Evolutionary conservation across 2,888 invertebrate genomes (phyloP).

Genomic region (Apamea monoglypha): DNA sequence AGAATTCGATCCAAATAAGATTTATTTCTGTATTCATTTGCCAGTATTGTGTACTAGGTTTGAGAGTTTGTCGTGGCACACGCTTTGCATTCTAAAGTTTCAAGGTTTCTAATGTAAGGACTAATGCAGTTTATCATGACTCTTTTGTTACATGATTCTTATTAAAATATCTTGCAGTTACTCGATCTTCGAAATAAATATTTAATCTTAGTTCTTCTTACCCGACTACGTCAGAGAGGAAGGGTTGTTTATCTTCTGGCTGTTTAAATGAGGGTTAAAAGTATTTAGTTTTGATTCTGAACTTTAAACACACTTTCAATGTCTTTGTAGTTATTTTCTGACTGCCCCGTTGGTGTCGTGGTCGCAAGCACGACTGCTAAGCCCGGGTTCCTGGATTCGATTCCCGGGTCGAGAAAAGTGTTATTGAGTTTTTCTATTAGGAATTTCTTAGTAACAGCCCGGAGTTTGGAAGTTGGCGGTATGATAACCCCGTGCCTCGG

Average conservation of each 20-base stretch:
- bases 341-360: neutral
- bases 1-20: conserved; percentile 35
- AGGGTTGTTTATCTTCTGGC: neutral
- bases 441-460: no score
- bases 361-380: neutral
- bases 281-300: neutral
- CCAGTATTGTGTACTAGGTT: conserved; percentile 43
- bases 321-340: neutral
- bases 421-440: neutral
- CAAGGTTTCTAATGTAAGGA: conserved; percentile 62
- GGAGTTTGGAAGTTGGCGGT: no score
- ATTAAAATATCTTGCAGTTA: conserved; percentile 15
- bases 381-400: neutral
- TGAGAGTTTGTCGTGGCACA: conserved; percentile 63
- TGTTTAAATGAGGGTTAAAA: neutral
- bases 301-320: neutral
- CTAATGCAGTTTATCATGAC: conserved; percentile 35
- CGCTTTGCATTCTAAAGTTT: conserved; percentile 66
- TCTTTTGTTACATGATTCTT: conserved; percentile 38
- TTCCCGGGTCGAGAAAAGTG: neutral
- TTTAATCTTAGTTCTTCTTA: conserved; percentile 7
- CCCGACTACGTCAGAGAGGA: no score
- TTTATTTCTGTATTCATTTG: conserved; percentile 42
- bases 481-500: no score
- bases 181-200: neutral